Evolutionary conservation across 2,113 vertebrate species (phyloP).

Genomic region (Anoura caudifer): DNA sequence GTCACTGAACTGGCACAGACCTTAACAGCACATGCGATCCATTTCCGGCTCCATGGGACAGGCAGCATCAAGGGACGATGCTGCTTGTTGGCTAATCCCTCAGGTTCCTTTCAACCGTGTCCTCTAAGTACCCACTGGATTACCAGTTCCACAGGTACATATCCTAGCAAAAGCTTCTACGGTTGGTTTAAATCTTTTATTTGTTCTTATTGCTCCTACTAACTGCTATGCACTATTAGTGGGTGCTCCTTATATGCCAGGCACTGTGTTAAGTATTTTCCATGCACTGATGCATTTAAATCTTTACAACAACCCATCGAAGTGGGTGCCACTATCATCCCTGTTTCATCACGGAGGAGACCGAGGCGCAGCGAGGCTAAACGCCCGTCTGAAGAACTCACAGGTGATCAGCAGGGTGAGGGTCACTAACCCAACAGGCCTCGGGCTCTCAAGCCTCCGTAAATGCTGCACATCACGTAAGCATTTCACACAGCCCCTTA

Average conservation of each 20-base stretch:
- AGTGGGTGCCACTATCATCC: background rate
- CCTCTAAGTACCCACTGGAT: background rate
- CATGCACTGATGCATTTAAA: background rate
- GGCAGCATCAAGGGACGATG: background rate
- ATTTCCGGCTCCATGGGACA: rapidly evolving
- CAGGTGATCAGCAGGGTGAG: background rate
- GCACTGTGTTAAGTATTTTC: background rate
- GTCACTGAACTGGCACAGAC: no score
- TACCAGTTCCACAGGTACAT: background rate
- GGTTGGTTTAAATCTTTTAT: background rate
- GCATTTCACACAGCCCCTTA: background rate
- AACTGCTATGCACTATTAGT: background rate
- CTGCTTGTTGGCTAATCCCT: background rate
- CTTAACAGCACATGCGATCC: rapidly evolving
- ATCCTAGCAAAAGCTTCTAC: background rate
- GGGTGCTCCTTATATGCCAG: background rate
- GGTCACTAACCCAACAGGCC: rapidly evolving
- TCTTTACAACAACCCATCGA: background rate
- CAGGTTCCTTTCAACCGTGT: background rate
- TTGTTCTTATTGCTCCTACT: background rate
- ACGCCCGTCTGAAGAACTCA: background rate
- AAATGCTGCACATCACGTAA: rapidly evolving
- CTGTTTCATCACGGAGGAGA: background rate
- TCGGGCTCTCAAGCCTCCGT: background rate
- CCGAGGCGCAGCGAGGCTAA: background rate